Conservation (phyloP, 2,113 vertebrate species). For the Periophthalmodon schlosseri region DNA sequence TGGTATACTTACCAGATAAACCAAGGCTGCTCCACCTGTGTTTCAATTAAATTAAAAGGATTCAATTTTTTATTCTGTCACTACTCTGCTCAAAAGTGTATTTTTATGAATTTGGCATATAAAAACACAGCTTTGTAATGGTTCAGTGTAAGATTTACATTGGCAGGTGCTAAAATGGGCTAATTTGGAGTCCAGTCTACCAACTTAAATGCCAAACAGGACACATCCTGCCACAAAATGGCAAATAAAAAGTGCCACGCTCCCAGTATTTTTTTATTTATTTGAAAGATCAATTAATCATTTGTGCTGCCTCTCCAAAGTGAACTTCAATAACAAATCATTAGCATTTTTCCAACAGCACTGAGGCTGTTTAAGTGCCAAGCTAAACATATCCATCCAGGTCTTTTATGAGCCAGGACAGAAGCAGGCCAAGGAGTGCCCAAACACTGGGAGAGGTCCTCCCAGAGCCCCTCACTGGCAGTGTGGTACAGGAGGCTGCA, state of each 20-base stretch:
- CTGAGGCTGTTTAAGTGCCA: neutral
- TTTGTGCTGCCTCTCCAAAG: neutral
- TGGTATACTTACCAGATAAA: neutral
- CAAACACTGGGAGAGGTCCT: neutral
- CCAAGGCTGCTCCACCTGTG: neutral
- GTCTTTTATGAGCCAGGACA: constrained; percentile 6
- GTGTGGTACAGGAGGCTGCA: neutral
- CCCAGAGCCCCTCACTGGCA: neutral
- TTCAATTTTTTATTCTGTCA: neutral
- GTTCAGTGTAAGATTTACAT: neutral
- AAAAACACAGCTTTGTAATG: neutral
- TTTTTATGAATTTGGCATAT: neutral
- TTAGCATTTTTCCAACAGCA: constrained; percentile 7
- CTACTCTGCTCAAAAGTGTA: neutral
- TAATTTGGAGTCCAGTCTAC: neutral
- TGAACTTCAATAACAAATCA: constrained; percentile 10
- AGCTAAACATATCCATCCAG: constrained; percentile 7
- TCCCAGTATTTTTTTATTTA: neutral
- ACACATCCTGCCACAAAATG: neutral
- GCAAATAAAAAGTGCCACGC: neutral
- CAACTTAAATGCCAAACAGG: neutral
- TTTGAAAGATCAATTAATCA: neutral
- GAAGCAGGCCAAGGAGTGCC: neutral
- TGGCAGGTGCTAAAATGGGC: neutral
- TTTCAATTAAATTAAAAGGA: neutral